Percentiles rank a stretch among this genome's conserved stretches.
phyloP scores from a whole-genome alignment of 2,888 invertebrate genomes.

The Brenthis ino region DNA sequence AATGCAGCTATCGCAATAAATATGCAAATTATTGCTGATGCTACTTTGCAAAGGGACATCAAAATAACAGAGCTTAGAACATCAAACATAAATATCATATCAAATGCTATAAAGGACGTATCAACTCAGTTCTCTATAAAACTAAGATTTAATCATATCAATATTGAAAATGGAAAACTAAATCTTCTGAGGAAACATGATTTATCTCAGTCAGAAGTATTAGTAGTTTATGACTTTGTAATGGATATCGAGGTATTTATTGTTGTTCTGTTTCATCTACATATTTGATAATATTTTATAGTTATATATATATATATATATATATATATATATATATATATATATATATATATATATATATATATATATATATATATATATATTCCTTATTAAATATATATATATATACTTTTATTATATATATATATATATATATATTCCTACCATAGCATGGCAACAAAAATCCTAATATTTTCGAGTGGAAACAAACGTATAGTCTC shows the following conservation, averaged over 20 bases:
- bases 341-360: too few relatives aligned
- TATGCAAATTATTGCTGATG: constrained; percentile 11
- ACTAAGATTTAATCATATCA: background rate
- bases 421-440: too few relatives aligned
- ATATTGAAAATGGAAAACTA: background rate
- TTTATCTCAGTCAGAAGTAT: background rate
- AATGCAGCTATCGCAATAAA: constrained; percentile 7
- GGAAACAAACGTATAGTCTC: too few relatives aligned
- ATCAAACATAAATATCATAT: constrained; percentile 1
- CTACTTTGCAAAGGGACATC: background rate
- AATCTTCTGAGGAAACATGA: background rate
- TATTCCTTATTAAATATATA: too few relatives aligned
- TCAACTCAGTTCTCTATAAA: constrained; percentile 1
- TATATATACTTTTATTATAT: too few relatives aligned
- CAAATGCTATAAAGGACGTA: background rate
- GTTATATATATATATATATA: too few relatives aligned
- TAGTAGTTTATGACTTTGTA: constrained; percentile 4
- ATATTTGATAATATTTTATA: background rate
- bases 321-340: too few relatives aligned
- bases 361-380: too few relatives aligned
- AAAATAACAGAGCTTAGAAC: background rate
- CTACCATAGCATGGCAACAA: too few relatives aligned
- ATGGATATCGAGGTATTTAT: constrained; percentile 7
- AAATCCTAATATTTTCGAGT: too few relatives aligned
- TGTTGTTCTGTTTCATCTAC: background rate